Base-by-base conservation (phyloP, 2,113 vertebrate species). In the Cololabis saira region DNA sequence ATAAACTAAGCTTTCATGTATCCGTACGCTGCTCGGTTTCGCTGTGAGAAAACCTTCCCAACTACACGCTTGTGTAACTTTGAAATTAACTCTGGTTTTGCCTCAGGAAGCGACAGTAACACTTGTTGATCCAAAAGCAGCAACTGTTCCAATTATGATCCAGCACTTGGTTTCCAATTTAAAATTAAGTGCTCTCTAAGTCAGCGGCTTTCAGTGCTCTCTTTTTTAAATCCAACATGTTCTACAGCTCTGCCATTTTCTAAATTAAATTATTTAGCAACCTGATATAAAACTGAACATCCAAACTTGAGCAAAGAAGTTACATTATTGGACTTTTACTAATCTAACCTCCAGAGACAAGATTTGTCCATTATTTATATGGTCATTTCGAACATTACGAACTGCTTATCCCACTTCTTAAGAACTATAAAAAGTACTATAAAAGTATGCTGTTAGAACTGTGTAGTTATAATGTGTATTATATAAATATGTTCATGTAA, bases 41-140 rank as follows among this genome's bases (percentile, higher is more conserved):
- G 50, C n/a, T 15, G 60, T 4, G 11, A 59, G n/a, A 41, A 74
- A 66, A 47, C 12, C 5, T 54, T 50, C 44, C 15, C 3, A 74
- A 68, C 48, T 37, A 0, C n/a, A 57, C 11, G 15, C 27, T n/a
- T 62, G 21, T 47, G 41, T 22, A 47, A 17, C 12, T 65, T 63
- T 70, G 16, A 57, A 60, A 47, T 48, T 2, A 48, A 21, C 2
- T 42, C 13, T 0, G 12, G 37, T 41, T 62, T 72, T 62, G 9
- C 8, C 5, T 21, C 45, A n/a, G 17, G 10, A 21, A 21, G 3
- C 17, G 16, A 21, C 5, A 5, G 27, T 37, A 5, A 10, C 8
- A 30, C 17, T 33, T 18, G 33, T 56, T 42, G 12, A 18, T 15
- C 12, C 33, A 19, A 56, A 41, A 37, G 22, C 11, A 51, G 0